These are phyloP conservation scores for Hesperia comma DNA, from an alignment of 2,888 invertebrate genomes.

Conservation along the genomic window DNA sequence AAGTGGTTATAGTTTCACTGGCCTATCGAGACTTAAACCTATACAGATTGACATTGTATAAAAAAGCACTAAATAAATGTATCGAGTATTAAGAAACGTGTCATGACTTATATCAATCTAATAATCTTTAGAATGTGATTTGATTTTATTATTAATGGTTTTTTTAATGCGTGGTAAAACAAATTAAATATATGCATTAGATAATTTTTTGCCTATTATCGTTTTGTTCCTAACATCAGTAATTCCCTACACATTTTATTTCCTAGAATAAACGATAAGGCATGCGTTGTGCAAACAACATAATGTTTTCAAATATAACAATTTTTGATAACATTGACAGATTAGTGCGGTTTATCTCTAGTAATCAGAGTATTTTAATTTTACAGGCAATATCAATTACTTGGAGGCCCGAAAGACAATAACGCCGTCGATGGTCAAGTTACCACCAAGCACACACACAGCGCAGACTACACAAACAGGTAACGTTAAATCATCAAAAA, in stretches of 20 bases:
- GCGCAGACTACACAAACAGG: slow-evolving; percentile 23
- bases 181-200: too few species aligned
- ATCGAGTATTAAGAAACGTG: too few species aligned
- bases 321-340: slow-evolving; percentile 14
- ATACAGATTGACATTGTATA: too few species aligned
- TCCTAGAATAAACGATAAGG: not conserved
- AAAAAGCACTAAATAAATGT: too few species aligned
- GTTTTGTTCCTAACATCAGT: too few species aligned
- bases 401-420: slow-evolving; percentile 53
- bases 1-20: slow-evolving; percentile 36
- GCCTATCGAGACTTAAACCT: too few species aligned
- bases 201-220: too few species aligned
- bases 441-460: slow-evolving; percentile 46
- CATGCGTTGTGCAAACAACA: not conserved
- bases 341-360: slow-evolving; percentile 15
- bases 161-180: too few species aligned
- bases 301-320: not conserved
- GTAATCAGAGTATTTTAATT: slow-evolving; percentile 12
- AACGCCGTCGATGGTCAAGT: slow-evolving; percentile 56
- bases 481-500: slow-evolving; percentile 54
- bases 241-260: not conserved
- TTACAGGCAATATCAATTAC: slow-evolving; percentile 54
- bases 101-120: too few species aligned
- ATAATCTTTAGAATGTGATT: too few species aligned
- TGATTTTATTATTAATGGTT: too few species aligned